Evolutionary conservation across 2,113 vertebrate species (phyloP), one percentile per base, ranked within the genome.

Genomic region (Tetrax tetrax): DNA sequence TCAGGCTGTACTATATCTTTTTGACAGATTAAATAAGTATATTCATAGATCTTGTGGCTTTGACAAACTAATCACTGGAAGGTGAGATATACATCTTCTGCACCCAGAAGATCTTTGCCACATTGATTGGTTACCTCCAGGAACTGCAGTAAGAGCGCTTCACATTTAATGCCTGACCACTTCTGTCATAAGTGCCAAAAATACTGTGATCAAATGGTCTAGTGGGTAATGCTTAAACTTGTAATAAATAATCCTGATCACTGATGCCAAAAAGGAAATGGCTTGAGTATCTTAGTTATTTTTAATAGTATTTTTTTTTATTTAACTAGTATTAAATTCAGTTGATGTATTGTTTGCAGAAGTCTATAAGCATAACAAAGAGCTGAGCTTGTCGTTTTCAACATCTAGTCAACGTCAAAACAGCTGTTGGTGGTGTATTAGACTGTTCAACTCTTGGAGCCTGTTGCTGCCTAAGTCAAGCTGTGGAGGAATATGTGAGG

Each of bases 1-100:
- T 89, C 80, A 89, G 51, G 38, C 38, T 81, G 33, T 60, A 78
- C 29, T 97, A 72, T 96, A 94, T 95, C 68, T 84, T 95, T 90
- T 75, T 95, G 94, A 96, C 84, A 96, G 78, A 65, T 80, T 90
- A 90, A 95, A 90, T 81, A 90, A 94, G 47, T 86, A 35, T 95
- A 90, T 94, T 93, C 89, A 95, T 95, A 92, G 59, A 97, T 94
- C 74, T 83, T 94, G 48, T 94, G 57, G 45, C 71, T 96, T 93
- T 96, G 91, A 97, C 95, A 97, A 96, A 94, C 85, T 94, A 91
- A 94, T 96, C 87, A 72, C 41, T 91, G 60, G 50, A 95, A 96
- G 51, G 60, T 71, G 51, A 86, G 91, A 80, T 92, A 91, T 87
- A 87, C 65, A 79, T 90, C 85, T 90, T 88, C 84, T 79, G 45